phyloP scores from a whole-genome alignment of 2,113 vertebrate genomes.

The Tretioscincus oriximinensis region DNA sequence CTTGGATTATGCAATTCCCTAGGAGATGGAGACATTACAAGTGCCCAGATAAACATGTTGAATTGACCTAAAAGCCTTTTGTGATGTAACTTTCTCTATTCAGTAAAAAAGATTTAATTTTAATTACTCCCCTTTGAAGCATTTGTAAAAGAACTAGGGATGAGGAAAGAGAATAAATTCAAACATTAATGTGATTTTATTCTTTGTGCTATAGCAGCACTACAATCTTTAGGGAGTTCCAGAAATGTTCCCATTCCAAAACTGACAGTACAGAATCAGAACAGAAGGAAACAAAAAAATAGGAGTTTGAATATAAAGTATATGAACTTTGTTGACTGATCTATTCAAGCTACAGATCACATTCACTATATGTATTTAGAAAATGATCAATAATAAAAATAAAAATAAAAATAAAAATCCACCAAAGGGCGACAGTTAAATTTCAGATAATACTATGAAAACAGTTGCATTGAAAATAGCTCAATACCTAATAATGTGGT shows the following conservation, averaged over 20 bases:
- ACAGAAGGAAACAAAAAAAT: neutral
- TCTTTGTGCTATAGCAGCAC: neutral
- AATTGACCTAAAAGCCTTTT: neutral
- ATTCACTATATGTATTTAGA: neutral
- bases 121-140: neutral
- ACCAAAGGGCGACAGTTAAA: too few species aligned
- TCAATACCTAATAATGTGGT: too few species aligned
- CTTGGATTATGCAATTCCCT: slow-evolving; percentile 22
- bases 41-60: neutral
- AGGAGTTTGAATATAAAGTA: neutral
- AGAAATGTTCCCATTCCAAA: neutral
- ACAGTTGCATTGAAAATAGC: too few species aligned
- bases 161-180: neutral
- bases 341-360: neutral
- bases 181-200: neutral
- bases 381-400: neutral
- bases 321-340: neutral
- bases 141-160: neutral
- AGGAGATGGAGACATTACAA: slow-evolving; percentile 2
- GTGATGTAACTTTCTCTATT: too few species aligned
- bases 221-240: neutral
- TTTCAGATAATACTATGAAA: too few species aligned
- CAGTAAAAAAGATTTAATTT: neutral
- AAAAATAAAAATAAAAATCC: too few species aligned
- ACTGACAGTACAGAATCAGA: neutral